These are phyloP conservation scores for Rhombomys opimus DNA, from an alignment of 2,113 vertebrate species.

Conservation along the genomic window DNA sequence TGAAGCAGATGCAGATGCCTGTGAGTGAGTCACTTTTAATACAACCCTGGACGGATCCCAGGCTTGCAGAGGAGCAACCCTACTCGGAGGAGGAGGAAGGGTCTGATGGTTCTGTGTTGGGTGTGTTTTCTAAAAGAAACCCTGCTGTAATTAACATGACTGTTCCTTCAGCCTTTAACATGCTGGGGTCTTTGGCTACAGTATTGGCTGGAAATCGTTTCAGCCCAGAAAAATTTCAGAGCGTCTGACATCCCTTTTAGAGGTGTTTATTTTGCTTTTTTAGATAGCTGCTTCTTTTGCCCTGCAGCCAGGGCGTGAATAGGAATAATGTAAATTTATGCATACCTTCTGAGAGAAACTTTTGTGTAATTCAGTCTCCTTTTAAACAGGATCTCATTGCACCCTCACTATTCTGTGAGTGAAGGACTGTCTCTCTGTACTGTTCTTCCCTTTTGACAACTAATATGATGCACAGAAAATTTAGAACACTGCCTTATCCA, in stretches of 20 bases:
- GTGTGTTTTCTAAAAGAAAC: conserved; percentile 77
- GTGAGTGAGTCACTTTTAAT: conserved; percentile 24
- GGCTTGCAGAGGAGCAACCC: neutral
- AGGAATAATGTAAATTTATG: conserved; percentile 56
- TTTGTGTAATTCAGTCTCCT: neutral
- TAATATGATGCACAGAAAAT: neutral
- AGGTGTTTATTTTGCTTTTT: conserved; percentile 72
- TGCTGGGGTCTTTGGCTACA: conserved; percentile 82
- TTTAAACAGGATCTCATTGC: neutral
- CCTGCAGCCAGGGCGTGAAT: neutral
- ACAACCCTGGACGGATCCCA: conserved; percentile 48
- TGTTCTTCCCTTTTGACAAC: neutral
- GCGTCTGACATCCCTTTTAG: conserved; percentile 75
- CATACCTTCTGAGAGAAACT: neutral
- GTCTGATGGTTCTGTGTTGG: conserved; percentile 46
- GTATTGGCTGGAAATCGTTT: conserved; percentile 83
- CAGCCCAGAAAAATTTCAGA: conserved; percentile 77
- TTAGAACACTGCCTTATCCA: neutral
- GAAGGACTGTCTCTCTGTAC: neutral
- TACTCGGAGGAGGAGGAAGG: conserved; percentile 63
- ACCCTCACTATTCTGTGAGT: neutral
- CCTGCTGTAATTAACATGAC: conserved; percentile 83
- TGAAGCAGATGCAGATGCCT: conserved; percentile 20
- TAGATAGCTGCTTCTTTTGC: conserved; percentile 53
- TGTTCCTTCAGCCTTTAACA: conserved; percentile 86